Conservation (phyloP, 2,113 vertebrate species). For the Origma solitaria region DNA sequence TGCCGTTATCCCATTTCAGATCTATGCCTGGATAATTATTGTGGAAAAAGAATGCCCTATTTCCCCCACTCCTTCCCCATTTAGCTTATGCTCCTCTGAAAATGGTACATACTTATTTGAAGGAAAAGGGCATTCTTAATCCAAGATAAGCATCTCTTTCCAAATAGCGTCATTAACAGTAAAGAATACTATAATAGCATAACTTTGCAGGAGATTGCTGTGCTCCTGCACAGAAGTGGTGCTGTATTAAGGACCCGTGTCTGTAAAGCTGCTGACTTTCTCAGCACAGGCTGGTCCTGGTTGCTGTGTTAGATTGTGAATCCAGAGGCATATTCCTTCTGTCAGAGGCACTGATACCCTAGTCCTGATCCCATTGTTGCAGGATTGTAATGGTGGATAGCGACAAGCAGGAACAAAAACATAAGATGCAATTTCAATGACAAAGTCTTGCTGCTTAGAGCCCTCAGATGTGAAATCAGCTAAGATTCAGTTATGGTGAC, state of each 20-base stretch:
- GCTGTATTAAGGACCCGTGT: background rate
- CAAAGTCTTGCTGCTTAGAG: background rate
- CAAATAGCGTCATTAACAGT: background rate
- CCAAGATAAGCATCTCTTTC: background rate
- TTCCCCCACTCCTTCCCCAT: background rate
- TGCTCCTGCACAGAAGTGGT: background rate
- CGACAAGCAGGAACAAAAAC: background rate
- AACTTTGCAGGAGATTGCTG: background rate
- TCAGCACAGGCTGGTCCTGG: background rate
- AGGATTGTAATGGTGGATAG: background rate
- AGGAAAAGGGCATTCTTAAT: background rate
- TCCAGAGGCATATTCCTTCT: background rate
- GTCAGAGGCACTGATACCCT: background rate
- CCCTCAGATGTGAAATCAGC: background rate
- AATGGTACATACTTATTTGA: background rate
- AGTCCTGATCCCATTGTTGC: background rate
- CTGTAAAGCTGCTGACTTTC: background rate
- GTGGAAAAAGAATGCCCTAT: background rate
- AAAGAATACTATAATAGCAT: background rate
- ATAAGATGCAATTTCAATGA: background rate
- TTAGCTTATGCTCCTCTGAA: background rate
- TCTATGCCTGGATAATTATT: background rate
- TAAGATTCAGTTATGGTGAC: background rate
- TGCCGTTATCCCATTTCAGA: background rate
- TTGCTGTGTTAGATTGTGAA: background rate